Evolutionary conservation across 2,888 invertebrate genomes (phyloP).

Genomic region (Tenthredo livida): DNA sequence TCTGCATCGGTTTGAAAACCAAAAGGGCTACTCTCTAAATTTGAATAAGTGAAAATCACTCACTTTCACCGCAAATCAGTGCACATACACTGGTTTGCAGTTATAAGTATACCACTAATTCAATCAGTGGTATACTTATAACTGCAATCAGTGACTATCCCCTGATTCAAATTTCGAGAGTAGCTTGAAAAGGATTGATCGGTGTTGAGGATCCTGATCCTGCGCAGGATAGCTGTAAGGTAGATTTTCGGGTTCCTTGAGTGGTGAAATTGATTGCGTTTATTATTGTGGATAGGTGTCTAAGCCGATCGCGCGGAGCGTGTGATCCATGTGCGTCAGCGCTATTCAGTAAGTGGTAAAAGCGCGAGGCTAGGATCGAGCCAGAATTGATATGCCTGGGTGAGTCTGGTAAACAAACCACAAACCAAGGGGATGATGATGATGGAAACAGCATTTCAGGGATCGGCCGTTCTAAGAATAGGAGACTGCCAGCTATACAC

Average conservation of each 20-base stretch:
- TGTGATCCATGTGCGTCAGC: conserved; percentile 7
- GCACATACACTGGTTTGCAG: too few species aligned
- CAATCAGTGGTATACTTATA: too few species aligned
- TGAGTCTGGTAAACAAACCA: conserved; percentile 39
- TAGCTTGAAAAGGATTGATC: neutral
- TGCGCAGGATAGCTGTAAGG: neutral
- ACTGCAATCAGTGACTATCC: too few species aligned
- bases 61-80: too few species aligned
- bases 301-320: neutral
- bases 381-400: conserved; percentile 39
- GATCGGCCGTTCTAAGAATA: conserved; percentile 44
- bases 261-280: neutral
- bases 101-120: too few species aligned
- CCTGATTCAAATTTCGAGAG: too few species aligned
- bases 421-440: conserved; percentile 32
- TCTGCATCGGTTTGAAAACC: neutral
- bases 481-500: conserved; percentile 22
- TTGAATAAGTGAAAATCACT: too few species aligned
- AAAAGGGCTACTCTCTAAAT: too few species aligned
- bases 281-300: neutral
- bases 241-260: neutral
- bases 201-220: neutral
- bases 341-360: neutral
- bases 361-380: neutral
- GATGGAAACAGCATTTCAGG: conserved; percentile 46